Evolutionary conservation across 2,888 invertebrate genomes (phyloP), one percentile per base, ranked within the genome.

Genomic region (Tiliacea citrago): DNA sequence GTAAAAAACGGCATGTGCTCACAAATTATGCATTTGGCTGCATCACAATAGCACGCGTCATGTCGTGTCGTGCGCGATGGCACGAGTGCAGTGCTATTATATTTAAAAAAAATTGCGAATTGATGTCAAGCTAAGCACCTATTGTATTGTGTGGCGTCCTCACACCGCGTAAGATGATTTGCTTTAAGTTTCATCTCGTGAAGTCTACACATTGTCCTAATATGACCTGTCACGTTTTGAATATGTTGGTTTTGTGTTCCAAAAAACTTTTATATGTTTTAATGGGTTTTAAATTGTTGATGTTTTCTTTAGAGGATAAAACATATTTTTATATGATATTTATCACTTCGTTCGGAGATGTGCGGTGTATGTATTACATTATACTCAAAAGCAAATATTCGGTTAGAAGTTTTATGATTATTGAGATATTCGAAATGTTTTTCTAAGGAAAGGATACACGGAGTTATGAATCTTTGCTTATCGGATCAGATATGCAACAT

Each of bases 21-120:
- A 94, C 93, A 94, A 95, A 96, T 96, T 96, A 96, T 95, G 95
- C 95, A 96, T 95, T 93, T 93, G 92, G 93, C 83, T 95, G 95
- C 94, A 91, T 94, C 93, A 96, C 95, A 96, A 96, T 92, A 87
- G 92, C 88, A 88, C 89, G 84, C 89, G 90, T 90, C 90, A 88
- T 90, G 70, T 72, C 66, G 83, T 18, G 80, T 58, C 78, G 78
- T 73, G 68, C 85, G 90, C 86, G 88, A 90, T 86, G 91, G 92
- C 95, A 94, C 94, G 94, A 94, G 95, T 90, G 92, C 91, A 86
- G 83, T 78, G 83, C 88, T 83, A 73, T 88, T 89, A 89, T 92
- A 88, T 92, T 93, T 93, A 91, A 90, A 80, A 89, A 91, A 93
- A 94, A 95, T 92, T 90, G 92, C 93, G 90, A 93, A 87, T 91